Evolutionary conservation across 2,888 invertebrate species (phyloP).

Genomic region (Chymomyza procnemis): DNA sequence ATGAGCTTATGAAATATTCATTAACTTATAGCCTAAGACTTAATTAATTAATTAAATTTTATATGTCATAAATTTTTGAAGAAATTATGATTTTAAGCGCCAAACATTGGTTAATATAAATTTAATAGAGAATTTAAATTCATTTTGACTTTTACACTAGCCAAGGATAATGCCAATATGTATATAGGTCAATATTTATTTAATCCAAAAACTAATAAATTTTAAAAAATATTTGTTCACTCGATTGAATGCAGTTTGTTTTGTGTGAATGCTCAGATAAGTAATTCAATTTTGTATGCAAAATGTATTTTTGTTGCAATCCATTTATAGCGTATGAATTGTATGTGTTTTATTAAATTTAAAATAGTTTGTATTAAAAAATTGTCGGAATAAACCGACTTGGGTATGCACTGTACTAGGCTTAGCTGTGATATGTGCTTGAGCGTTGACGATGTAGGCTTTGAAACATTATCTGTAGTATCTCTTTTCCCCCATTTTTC

Average conservation of each 20-base stretch:
- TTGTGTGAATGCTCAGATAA: conserved; percentile 22
- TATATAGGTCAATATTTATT: background rate
- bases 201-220: background rate
- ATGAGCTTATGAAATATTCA: background rate
- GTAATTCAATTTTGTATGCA: conserved; percentile 8
- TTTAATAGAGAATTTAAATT: background rate
- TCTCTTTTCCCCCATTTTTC: no score
- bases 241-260: conserved; percentile 13
- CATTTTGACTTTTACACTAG: background rate
- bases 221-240: conserved; percentile 9
- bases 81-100: background rate
- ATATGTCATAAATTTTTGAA: background rate
- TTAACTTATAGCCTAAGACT: background rate
- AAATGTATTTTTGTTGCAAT: background rate
- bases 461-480: no score
- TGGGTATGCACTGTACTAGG: no score
- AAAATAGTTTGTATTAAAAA: background rate
- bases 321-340: background rate
- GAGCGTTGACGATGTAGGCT: no score
- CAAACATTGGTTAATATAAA: background rate
- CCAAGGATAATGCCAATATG: background rate
- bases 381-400: background rate
- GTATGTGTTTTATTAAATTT: background rate
- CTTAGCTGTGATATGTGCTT: no score
- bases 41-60: background rate